A percentile compares a stretch with the other conserved stretches of the same genome.
Conservation (phyloP, 2,113 vertebrate species). For the Mobula birostris region DNA sequence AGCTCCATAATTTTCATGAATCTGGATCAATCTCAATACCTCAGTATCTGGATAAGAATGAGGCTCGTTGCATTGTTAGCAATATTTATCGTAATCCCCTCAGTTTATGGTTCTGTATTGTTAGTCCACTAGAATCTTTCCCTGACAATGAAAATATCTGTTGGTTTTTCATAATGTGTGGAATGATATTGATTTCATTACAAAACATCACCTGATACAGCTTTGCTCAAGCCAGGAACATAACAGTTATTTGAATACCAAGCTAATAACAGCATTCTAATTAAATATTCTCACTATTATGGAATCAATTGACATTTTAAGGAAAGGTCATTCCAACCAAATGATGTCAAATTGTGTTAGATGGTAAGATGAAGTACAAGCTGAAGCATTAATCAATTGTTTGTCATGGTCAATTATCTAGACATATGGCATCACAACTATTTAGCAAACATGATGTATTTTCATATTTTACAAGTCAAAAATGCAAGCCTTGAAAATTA, state of each 20-base stretch:
- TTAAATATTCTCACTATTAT: neutral
- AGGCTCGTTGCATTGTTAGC: neutral
- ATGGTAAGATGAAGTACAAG: neutral
- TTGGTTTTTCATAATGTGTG: neutral
- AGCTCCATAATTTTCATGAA: neutral
- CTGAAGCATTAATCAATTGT: neutral
- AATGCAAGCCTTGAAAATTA: neutral
- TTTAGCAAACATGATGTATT: constrained; percentile 3
- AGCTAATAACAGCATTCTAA: neutral
- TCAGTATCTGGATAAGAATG: neutral
- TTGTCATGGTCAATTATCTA: constrained; percentile 7
- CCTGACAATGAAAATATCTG: neutral
- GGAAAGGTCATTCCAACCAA: neutral
- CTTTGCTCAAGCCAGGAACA: neutral
- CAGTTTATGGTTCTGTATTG: too few relatives aligned
- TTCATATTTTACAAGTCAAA: neutral
- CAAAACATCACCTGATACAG: neutral
- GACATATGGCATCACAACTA: neutral
- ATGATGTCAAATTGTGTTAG: constrained; percentile 16
- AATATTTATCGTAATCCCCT: neutral
- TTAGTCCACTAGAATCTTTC: neutral
- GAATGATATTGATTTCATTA: neutral
- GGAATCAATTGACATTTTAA: constrained; percentile 31
- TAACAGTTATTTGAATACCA: neutral
- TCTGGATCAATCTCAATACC: neutral